Base-by-base conservation (phyloP, 2,888 invertebrate genomes). In the Eumerus sabulonum region DNA sequence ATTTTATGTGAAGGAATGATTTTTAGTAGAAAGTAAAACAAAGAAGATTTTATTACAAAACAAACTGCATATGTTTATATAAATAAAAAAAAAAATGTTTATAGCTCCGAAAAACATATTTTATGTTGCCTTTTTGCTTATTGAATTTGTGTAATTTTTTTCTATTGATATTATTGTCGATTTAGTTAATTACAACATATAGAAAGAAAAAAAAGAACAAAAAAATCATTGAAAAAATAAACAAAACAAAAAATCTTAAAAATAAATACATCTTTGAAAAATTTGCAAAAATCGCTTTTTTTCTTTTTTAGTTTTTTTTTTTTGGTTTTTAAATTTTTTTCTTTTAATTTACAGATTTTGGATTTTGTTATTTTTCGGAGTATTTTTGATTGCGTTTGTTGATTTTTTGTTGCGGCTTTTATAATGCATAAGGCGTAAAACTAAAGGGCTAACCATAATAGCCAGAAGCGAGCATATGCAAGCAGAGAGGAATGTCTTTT, bases 191-290 rank as follows among this genome's bases (percentile, higher is more conserved):
- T 76, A 50, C 18, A 68, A 45, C 59, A 64, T 35, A 72, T 63
- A 62, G 11, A 1, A 42, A 40, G 62, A 53, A 53, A 54, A 50
- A 51, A 17, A 67, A 36, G 57, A 57, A 67, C 76, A 76, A 81
- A 79, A 82, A 82, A 82, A 57, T 40, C 76, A 82, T 73, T 76
- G 70, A 82, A 82, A 27, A 7, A 4, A 27, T n/a, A n/a, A 67
- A 44, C 57, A 38, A 64, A 42, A 72, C 57, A 60, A 12, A 1
- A 40, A 38, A 67, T 47, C 45, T 47, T 45, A 50, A 17, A 66
- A 36, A 63, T 62, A 67, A 79, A 76, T 82, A 79, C 79, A 82
- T 82, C 59, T 36, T 81, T 82, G 73, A 73, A 73, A 82, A 82
- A 82, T 54, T 76, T 81, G 66, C 79, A 63, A 64, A 57, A 59